These are phyloP conservation scores for Aelia acuminata DNA, from an alignment of 2,888 invertebrate species.

Conservation along the genomic window DNA sequence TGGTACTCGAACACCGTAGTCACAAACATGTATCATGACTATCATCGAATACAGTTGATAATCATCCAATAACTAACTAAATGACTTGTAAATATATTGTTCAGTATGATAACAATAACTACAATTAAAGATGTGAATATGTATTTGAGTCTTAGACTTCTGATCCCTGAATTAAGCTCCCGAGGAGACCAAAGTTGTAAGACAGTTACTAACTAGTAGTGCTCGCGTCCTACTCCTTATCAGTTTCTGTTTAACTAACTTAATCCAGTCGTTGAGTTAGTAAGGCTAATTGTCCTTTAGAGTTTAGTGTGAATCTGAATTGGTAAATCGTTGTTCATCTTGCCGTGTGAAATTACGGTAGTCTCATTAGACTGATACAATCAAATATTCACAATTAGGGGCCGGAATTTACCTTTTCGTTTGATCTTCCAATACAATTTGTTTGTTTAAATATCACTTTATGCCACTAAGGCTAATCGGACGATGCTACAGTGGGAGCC, in stretches of 20 bases:
- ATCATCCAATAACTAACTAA: too few species aligned
- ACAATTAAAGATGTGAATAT: not conserved
- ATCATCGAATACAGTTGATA: too few species aligned
- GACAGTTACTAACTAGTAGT: not conserved
- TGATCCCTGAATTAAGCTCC: not conserved
- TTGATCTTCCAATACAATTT: too few species aligned
- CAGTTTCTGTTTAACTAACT: not conserved
- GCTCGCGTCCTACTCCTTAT: slow-evolving; percentile 20
- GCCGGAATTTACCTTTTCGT: too few species aligned
- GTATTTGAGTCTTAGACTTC: not conserved
- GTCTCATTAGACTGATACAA: not conserved
- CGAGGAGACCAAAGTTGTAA: not conserved
- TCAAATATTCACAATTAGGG: too few species aligned
- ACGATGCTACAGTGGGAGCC: too few species aligned
- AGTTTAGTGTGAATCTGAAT: not conserved
- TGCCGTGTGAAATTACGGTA: not conserved
- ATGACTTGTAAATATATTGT: too few species aligned
- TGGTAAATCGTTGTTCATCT: slow-evolving; percentile 8
- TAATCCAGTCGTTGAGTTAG: slow-evolving; percentile 7
- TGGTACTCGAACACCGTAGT: too few species aligned
- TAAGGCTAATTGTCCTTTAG: slow-evolving; percentile 10
- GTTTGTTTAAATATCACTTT: too few species aligned
- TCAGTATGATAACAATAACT: too few species aligned
- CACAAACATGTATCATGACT: too few species aligned
- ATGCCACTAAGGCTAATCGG: too few species aligned